A percentile compares a stretch with the other conserved stretches of the same genome.
Evolutionary conservation across 2,113 vertebrate genomes (phyloP).

Genomic region (Gopherus flavomarginatus): DNA sequence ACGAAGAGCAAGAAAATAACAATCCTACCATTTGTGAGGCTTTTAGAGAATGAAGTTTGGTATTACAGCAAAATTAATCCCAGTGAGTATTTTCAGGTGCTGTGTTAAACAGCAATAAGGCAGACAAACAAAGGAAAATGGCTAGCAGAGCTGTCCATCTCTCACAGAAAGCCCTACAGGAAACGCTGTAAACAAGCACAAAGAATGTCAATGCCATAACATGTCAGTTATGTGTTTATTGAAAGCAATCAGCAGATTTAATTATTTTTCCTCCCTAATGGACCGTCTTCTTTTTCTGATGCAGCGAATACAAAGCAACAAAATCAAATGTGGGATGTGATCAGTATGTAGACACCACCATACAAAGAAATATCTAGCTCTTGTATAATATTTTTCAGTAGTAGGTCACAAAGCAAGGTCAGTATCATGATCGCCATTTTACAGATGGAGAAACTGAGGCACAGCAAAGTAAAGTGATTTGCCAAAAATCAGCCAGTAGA

Average conservation of each 20-base stretch:
- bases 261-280: conserved; percentile 48
- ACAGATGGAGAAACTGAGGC: neutral
- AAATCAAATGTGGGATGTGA: neutral
- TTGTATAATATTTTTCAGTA: neutral
- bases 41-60: conserved; percentile 29
- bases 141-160: neutral
- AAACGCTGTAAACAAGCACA: neutral
- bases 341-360: neutral
- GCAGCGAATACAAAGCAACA: neutral
- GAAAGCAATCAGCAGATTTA: conserved; percentile 19
- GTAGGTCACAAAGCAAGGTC: neutral
- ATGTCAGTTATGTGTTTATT: neutral
- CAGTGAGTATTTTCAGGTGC: conserved; percentile 32
- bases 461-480: neutral
- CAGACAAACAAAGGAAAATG: conserved; percentile 9
- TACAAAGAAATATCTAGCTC: neutral
- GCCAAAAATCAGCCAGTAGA: neutral
- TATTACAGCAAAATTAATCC: conserved; percentile 9
- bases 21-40: neutral
- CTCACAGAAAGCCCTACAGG: neutral
- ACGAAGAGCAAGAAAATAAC: conserved; percentile 12
- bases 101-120: conserved; percentile 25
- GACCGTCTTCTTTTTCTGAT: neutral
- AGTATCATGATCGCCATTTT: neutral
- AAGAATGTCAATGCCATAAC: neutral